A percentile compares a stretch with the other conserved stretches of the same genome.
These are phyloP conservation scores for Melieria crassipennis DNA, from an alignment of 2,888 invertebrate species.

Conservation along the genomic window DNA sequence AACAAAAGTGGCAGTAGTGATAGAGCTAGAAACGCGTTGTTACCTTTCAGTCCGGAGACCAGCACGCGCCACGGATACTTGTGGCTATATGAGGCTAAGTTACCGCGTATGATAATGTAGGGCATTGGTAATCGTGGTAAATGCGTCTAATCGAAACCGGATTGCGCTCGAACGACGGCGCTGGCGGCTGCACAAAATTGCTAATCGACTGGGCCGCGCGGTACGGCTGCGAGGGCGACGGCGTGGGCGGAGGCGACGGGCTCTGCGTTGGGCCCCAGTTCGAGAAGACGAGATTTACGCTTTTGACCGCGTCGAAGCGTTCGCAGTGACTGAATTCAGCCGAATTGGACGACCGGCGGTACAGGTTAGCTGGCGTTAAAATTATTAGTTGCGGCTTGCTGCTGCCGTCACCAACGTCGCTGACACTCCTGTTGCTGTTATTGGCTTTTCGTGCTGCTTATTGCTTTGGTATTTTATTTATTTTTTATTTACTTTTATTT, in stretches of 20 bases:
- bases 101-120: constrained; percentile 90
- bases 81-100: constrained; percentile 86
- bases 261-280: neutral
- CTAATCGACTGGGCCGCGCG: no score
- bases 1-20: neutral
- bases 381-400: constrained; percentile 1
- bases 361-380: constrained; percentile 7
- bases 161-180: constrained; percentile 1
- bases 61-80: constrained; percentile 88
- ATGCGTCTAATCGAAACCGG: no score
- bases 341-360: neutral
- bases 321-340: constrained; percentile 13
- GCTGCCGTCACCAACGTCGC: neutral
- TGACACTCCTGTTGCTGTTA: neutral
- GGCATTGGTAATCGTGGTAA: constrained; percentile 71
- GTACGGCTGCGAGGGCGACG: neutral
- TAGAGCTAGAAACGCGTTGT: constrained; percentile 35
- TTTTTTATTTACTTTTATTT: no score
- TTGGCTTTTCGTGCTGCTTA: neutral
- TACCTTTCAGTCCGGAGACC: constrained; percentile 88
- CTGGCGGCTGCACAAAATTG: neutral
- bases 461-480: no score
- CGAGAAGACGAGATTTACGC: neutral
- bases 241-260: neutral
- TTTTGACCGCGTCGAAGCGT: constrained; percentile 12